Base-by-base conservation (phyloP, 1,140 invertebrate genomes). In the Agrilus planipennis region DNA sequence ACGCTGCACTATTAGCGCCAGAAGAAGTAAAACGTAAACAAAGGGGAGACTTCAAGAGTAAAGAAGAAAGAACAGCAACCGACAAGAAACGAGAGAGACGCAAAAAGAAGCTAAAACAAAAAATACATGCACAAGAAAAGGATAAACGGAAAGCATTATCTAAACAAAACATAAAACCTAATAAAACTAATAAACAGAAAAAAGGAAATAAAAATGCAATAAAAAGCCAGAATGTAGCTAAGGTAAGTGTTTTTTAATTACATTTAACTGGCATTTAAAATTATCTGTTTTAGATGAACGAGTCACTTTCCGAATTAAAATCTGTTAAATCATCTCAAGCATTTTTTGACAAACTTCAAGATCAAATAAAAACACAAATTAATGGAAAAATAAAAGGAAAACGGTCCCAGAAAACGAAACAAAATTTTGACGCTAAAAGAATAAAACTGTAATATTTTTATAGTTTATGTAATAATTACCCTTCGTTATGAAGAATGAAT, bases 21-120 rank as follows among this genome's bases (percentile, higher is more conserved):
- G 89, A 97, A 67, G 94, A 99, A 77, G 68, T 98, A 11, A 40
- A 83, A 67, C 69, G 62, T 17, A 89, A 85, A 67, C 60, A 64
- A n/a, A 84, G 79, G 55, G 83, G 83, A 31, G 79, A 85, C 34
- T 39, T 87, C 0, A 77, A 49, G 84, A n/a, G n/a, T n/a, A 79
- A 81, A 62, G 70, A 75, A 19, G 92, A 97, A 66, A 73, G 80
- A 55, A 79, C 79, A 0, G 67, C 71, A 20, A 91, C 90, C 0
- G 92, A 97, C 61, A 91, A 80, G 64, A 92, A 92, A 50, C 73
- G 90, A 27, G 85, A 88, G 53, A 71, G 89, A 45, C 71, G 91
- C 39, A 76, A 79, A 51, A 97, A 95, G 66, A 96, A 96, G 61
- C 61, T 73, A 20, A 72, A 73, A 11, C 87, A 92, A 54, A 67